These are phyloP conservation scores for Tanypteryx hageni DNA, from an alignment of 2,888 invertebrate species.

Conservation along the genomic window DNA sequence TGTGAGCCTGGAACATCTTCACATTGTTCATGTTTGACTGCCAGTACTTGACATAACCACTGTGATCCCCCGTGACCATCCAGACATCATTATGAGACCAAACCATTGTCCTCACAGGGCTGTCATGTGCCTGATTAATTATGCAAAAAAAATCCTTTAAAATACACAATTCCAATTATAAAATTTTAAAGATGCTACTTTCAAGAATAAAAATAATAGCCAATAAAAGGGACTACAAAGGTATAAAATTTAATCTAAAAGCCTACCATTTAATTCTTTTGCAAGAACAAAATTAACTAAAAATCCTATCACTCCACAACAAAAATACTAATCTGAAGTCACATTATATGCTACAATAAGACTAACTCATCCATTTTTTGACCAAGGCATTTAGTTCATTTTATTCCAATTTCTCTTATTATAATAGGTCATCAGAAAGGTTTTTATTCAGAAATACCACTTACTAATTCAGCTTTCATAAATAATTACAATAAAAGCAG, in stretches of 20 bases:
- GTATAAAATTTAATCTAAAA: neutral
- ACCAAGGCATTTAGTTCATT: too few relatives aligned
- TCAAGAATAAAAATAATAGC: neutral
- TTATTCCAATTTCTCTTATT: too few relatives aligned
- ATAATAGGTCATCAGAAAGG: too few relatives aligned
- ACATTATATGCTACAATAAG: too few relatives aligned
- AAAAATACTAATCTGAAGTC: too few relatives aligned
- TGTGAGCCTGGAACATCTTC: constrained; percentile 99
- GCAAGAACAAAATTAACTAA: neutral
- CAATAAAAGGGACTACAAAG: neutral
- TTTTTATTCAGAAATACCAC: too few relatives aligned
- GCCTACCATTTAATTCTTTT: neutral
- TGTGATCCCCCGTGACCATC: constrained; percentile 99
- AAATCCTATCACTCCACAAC: too few relatives aligned
- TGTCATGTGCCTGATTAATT: constrained; percentile 93
- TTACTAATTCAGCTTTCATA: too few relatives aligned
- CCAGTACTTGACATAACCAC: constrained; percentile 99
- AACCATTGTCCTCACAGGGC: constrained; percentile 98
- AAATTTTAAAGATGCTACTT: too few relatives aligned
- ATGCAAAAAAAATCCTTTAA: neutral
- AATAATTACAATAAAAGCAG: too few relatives aligned
- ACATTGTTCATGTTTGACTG: constrained; percentile 99
- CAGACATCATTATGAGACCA: constrained; percentile 99
- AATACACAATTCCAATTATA: too few relatives aligned
- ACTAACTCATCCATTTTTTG: too few relatives aligned